A percentile compares a stretch with the other conserved stretches of the same genome.
Conservation (phyloP, 2,797 vertebrate genomes). For the Dallia pectoralis region DNA sequence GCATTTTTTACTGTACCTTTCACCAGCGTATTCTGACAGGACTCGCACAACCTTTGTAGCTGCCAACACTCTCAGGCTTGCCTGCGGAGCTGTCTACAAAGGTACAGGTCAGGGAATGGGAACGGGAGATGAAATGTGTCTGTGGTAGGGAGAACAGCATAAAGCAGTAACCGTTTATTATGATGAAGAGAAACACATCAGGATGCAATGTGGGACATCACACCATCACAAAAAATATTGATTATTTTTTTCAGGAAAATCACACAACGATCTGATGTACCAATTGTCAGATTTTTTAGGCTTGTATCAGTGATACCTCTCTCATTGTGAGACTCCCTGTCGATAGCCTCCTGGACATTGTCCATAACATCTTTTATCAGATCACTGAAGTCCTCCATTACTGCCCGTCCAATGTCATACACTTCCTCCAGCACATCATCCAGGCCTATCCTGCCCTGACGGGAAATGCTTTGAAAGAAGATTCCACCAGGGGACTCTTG, state of each 20-base stretch:
- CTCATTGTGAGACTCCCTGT: conserved; percentile 35
- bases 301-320: conserved; percentile 60
- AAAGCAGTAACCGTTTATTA: not conserved
- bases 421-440: conserved; percentile 67
- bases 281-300: not conserved
- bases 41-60: conserved; percentile 75
- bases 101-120: conserved; percentile 40
- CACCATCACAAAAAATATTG: not conserved
- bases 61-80: conserved; percentile 76
- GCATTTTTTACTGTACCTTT: conserved; percentile 61
- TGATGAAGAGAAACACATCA: not conserved
- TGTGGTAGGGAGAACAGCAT: conserved; percentile 2
- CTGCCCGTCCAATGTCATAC: conserved; percentile 72
- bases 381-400: conserved; percentile 72
- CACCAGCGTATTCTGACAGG: conserved; percentile 73
- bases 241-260: not conserved
- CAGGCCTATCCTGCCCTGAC: conserved; percentile 35
- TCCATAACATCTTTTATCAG: conserved; percentile 62
- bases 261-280: not conserved
- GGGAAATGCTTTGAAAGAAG: conserved; percentile 46
- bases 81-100: conserved; percentile 68
- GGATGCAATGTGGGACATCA: not conserved
- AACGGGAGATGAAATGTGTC: conserved; percentile 9
- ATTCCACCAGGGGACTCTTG: conserved; percentile 26
- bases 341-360: conserved; percentile 51